Evolutionary conservation across 2,113 vertebrate genomes (phyloP).

Genomic region (Trogon melanurus): DNA sequence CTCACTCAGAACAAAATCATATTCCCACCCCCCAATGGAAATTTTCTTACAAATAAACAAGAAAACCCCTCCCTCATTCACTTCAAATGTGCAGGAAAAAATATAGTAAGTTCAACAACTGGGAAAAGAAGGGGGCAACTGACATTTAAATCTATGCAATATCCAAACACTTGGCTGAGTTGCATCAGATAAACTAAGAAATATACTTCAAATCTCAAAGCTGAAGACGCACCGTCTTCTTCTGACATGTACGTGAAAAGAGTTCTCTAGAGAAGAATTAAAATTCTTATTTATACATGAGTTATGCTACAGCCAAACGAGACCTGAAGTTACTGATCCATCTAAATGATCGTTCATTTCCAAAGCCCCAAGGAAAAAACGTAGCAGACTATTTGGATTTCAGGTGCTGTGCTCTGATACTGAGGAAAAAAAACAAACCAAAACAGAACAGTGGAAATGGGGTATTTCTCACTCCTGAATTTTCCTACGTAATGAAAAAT

Average conservation of each 20-base stretch:
- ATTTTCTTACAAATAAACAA: constrained; percentile 36
- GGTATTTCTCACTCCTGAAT: background rate
- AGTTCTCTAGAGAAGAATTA: background rate
- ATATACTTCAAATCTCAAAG: background rate
- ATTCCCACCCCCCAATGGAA: background rate
- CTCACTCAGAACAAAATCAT: constrained; percentile 6
- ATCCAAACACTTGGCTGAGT: background rate
- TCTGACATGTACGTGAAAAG: background rate
- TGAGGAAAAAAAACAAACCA: background rate
- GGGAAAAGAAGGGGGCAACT: background rate
- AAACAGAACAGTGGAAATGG: too few relatives aligned
- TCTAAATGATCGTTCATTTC: background rate
- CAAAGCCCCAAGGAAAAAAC: background rate
- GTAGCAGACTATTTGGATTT: background rate
- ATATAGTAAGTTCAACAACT: background rate
- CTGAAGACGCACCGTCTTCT: background rate
- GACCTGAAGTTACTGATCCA: background rate
- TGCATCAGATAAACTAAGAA: constrained; percentile 15
- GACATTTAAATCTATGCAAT: background rate
- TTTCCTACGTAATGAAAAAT: background rate
- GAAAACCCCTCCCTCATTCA: background rate
- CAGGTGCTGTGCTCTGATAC: background rate
- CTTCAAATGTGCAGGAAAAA: background rate
- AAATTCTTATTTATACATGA: background rate
- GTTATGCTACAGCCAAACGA: background rate